Evolutionary conservation across 1,140 invertebrate species (phyloP).

Genomic region (Globodera ellingtonae): DNA sequence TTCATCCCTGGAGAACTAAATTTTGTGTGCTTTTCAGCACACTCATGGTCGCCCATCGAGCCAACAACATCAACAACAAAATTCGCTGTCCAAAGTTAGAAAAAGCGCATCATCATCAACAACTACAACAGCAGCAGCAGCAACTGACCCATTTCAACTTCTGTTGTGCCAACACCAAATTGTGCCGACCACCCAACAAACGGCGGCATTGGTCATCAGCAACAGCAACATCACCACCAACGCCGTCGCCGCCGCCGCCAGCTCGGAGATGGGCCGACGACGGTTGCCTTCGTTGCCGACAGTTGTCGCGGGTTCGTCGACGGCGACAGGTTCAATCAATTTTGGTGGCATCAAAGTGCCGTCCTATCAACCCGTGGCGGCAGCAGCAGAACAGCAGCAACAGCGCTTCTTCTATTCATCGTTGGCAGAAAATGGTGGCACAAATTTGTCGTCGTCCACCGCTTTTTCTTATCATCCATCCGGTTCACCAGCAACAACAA

Average conservation of each 20-base stretch:
- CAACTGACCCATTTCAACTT: neutral
- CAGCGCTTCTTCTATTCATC: neutral
- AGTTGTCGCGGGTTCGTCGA: neutral
- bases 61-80: neutral
- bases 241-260: conserved; percentile 2
- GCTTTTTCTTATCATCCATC: conserved; percentile 11
- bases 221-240: neutral
- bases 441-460: neutral
- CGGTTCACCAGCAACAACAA: conserved; percentile 4
- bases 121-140: conserved; percentile 2
- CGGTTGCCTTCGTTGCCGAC: conserved; percentile 60
- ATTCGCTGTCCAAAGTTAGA: neutral
- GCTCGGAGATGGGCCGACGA: conserved; percentile 59
- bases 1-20: no score
- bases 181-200: neutral
- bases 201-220: neutral
- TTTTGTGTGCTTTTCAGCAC: neutral
- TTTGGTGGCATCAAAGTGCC: neutral
- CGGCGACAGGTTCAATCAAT: conserved; percentile 10
- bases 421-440: neutral
- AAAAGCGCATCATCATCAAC: neutral
- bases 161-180: neutral
- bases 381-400: neutral
- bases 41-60: neutral
- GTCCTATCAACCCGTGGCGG: neutral